Conservation (phyloP, 2,113 vertebrate species). For the Lycaon pictus region DNA sequence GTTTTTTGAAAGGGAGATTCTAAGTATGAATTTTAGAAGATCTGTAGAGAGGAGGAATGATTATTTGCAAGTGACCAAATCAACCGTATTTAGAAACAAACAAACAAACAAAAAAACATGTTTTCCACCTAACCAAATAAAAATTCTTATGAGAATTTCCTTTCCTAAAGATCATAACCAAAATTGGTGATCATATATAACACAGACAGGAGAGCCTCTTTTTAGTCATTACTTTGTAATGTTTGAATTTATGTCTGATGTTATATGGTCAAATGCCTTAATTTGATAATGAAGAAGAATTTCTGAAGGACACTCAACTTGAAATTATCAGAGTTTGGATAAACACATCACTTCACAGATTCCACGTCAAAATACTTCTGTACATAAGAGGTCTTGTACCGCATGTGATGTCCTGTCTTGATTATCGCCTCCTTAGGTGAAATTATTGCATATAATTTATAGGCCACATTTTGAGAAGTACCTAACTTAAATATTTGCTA, state of each 20-base stretch:
- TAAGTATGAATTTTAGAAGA: conserved; percentile 10
- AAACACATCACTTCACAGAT: not conserved
- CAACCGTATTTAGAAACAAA: not conserved
- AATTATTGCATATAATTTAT: not conserved
- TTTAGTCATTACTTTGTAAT: not conserved
- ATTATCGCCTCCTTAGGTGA: not conserved
- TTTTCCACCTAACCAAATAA: not conserved
- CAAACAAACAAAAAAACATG: not conserved
- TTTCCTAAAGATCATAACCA: not conserved
- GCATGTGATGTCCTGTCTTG: not conserved
- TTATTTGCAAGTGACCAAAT: not conserved
- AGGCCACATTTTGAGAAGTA: not conserved
- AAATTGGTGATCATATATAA: not conserved
- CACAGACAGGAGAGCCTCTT: not conserved
- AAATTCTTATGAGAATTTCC: not conserved
- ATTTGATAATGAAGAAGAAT: not conserved
- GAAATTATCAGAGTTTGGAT: not conserved
- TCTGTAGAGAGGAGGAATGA: not conserved
- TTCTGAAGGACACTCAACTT: not conserved
- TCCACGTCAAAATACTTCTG: not conserved
- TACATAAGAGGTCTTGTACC: not conserved
- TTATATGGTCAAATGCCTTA: not conserved
- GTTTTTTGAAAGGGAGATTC: not conserved
- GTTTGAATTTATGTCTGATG: not conserved
- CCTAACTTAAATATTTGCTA: not conserved